A percentile compares a stretch with the other conserved stretches of the same genome.
These are phyloP conservation scores for Hirudinaria manillensis DNA, from an alignment of 2,888 invertebrate genomes.

Conservation along the genomic window DNA sequence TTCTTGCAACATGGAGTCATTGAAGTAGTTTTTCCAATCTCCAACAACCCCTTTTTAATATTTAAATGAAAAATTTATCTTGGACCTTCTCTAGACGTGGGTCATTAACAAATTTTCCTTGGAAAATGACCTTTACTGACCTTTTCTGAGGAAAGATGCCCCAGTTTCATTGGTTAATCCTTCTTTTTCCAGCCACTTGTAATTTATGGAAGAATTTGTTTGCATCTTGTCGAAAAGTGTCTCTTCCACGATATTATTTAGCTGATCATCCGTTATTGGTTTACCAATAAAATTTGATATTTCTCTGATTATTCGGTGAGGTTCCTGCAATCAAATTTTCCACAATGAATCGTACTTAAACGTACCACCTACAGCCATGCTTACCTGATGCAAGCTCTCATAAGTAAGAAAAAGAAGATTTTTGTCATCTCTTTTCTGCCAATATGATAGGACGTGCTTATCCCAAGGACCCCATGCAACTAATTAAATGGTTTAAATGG, in stretches of 20 bases:
- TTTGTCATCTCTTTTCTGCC: constrained; percentile 66
- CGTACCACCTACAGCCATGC: not conserved
- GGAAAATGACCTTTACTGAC: constrained; percentile 40
- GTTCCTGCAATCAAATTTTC: not conserved
- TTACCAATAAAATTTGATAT: constrained; percentile 52
- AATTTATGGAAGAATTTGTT: constrained; percentile 71
- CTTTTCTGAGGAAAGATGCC: constrained; percentile 55
- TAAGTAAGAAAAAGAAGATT: constrained; percentile 74
- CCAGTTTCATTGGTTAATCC: constrained; percentile 52
- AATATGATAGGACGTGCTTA: constrained; percentile 58
- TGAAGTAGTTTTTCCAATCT: constrained; percentile 35
- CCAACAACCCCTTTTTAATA: constrained; percentile 35
- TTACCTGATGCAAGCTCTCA: constrained; percentile 69
- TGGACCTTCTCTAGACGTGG: too few relatives aligned
- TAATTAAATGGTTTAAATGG: too few relatives aligned
- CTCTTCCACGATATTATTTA: constrained; percentile 66
- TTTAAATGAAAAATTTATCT: not conserved
- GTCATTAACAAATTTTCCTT: too few relatives aligned
- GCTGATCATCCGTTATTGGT: constrained; percentile 62
- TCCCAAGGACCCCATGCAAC: constrained; percentile 48
- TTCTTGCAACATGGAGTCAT: constrained; percentile 19
- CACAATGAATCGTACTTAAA: not conserved
- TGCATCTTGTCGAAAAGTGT: constrained; percentile 77
- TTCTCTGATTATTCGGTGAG: constrained; percentile 55
- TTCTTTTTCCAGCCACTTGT: constrained; percentile 53